Conservation (phyloP, 2,888 invertebrate genomes). For the Operophtera brumata region DNA sequence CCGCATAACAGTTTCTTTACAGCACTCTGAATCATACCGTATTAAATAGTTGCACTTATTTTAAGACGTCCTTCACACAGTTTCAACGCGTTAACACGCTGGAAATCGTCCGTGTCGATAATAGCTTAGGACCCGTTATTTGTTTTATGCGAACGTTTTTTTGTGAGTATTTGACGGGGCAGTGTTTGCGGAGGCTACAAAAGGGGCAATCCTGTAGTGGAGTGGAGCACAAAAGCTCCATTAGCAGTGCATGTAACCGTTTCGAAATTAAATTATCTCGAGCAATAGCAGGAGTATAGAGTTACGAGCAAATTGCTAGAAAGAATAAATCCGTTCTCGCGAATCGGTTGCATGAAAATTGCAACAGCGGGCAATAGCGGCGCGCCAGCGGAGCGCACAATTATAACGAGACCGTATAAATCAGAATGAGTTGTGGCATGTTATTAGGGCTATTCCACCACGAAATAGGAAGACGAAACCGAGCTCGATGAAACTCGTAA, state of each 20-base stretch:
- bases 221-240: constrained; percentile 53
- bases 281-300: constrained; percentile 54
- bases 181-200: constrained; percentile 41
- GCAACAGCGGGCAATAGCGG: constrained; percentile 72
- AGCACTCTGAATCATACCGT: constrained; percentile 61
- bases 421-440: constrained; percentile 80
- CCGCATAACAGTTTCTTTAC: constrained; percentile 47
- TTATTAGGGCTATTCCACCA: constrained; percentile 76
- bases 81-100: constrained; percentile 66
- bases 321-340: constrained; percentile 74
- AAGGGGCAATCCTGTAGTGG: constrained; percentile 41
- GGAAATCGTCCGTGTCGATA: constrained; percentile 61
- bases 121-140: constrained; percentile 59
- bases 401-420: constrained; percentile 80
- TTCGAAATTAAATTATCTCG: constrained; percentile 63
- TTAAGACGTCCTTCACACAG: constrained; percentile 74
- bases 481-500: constrained; percentile 64
- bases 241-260: constrained; percentile 49
- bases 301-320: constrained; percentile 69
- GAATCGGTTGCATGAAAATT: constrained; percentile 77
- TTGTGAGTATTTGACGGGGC: constrained; percentile 40
- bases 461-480: constrained; percentile 68
- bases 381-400: constrained; percentile 75
- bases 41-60: constrained; percentile 70
- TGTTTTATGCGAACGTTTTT: constrained; percentile 49